Percentiles rank a stretch among this genome's conserved stretches.
These are phyloP conservation scores for Hydriomena furcata DNA, from an alignment of 2,888 invertebrate genomes.

Conservation along the genomic window DNA sequence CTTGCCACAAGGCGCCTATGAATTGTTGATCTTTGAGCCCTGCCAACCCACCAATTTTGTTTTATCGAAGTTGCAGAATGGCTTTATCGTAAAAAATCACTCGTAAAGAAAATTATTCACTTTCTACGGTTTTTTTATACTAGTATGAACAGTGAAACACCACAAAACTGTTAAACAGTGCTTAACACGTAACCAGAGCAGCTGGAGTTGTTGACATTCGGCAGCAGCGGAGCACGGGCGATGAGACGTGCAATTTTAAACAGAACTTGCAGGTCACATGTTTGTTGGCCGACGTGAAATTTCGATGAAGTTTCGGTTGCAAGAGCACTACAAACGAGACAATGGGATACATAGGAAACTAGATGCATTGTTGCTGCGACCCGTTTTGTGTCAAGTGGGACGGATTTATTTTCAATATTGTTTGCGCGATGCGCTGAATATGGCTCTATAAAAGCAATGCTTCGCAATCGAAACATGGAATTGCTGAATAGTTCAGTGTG, in stretches of 20 bases:
- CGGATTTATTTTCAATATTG: conserved; percentile 31
- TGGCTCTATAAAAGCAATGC: conserved; percentile 9
- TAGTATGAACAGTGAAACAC: conserved; percentile 43
- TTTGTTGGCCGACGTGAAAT: conserved; percentile 58
- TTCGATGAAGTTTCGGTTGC: conserved; percentile 61
- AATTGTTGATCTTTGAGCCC: conserved; percentile 27
- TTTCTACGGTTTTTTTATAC: conserved; percentile 1
- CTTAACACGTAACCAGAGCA: conserved; percentile 71
- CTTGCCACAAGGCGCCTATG: conserved; percentile 28
- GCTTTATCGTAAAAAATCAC: conserved; percentile 21
- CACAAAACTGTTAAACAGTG: conserved; percentile 70
- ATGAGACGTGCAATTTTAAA: conserved; percentile 74
- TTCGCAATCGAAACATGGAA: conserved; percentile 9
- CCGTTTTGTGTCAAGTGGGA: conserved; percentile 26
- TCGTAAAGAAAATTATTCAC: conserved; percentile 17
- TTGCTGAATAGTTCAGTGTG: conserved; percentile 5
- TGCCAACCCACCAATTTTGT: conserved; percentile 16
- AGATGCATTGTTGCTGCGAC: conserved; percentile 30
- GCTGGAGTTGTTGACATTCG: conserved; percentile 64
- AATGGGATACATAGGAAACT: conserved; percentile 35
- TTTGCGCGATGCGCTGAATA: conserved; percentile 14
- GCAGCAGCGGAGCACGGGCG: conserved; percentile 54
- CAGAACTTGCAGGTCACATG: conserved; percentile 53
- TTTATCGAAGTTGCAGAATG: conserved; percentile 22
- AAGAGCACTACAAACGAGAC: conserved; percentile 39